phyloP scores from a whole-genome alignment of 2,797 vertebrate genomes.

The Sciaenops ocellatus region DNA sequence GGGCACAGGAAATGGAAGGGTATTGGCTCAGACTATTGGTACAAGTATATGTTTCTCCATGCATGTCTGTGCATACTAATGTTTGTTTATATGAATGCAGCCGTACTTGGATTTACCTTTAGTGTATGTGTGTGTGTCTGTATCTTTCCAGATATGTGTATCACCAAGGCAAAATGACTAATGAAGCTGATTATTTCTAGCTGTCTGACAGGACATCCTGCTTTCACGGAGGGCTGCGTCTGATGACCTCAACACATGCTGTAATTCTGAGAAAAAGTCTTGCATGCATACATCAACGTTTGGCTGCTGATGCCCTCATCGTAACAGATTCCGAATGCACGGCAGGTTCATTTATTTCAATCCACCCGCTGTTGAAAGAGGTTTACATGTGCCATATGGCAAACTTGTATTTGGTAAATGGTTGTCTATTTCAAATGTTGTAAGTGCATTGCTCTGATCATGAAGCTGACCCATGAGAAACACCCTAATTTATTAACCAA shows the following conservation, averaged over 20 bases:
- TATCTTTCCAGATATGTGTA: slow-evolving; percentile 26
- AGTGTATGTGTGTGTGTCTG: slow-evolving; percentile 1
- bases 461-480: slow-evolving; percentile 14
- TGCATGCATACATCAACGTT: slow-evolving; percentile 49
- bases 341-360: slow-evolving; percentile 37
- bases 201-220: slow-evolving; percentile 81
- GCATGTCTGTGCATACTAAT: slow-evolving; percentile 19
- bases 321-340: slow-evolving; percentile 46
- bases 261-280: slow-evolving; percentile 54
- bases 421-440: slow-evolving; percentile 11
- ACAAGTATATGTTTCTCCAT: not conserved
- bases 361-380: slow-evolving; percentile 15
- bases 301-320: slow-evolving; percentile 53
- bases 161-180: slow-evolving; percentile 49
- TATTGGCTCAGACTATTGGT: slow-evolving; percentile 13
- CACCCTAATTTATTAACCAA: slow-evolving; percentile 11
- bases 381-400: not conserved
- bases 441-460: not conserved
- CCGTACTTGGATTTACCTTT: slow-evolving; percentile 18
- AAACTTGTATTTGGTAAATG: slow-evolving; percentile 11
- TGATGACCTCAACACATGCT: slow-evolving; percentile 77
- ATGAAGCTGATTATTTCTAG: slow-evolving; percentile 79
- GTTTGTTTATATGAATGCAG: slow-evolving; percentile 6
- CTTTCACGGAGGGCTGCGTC: slow-evolving; percentile 35
- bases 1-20: slow-evolving; percentile 14